Evolutionary conservation across 2,113 vertebrate species (phyloP).

Genomic region (Balaenoptera acutorostrata): DNA sequence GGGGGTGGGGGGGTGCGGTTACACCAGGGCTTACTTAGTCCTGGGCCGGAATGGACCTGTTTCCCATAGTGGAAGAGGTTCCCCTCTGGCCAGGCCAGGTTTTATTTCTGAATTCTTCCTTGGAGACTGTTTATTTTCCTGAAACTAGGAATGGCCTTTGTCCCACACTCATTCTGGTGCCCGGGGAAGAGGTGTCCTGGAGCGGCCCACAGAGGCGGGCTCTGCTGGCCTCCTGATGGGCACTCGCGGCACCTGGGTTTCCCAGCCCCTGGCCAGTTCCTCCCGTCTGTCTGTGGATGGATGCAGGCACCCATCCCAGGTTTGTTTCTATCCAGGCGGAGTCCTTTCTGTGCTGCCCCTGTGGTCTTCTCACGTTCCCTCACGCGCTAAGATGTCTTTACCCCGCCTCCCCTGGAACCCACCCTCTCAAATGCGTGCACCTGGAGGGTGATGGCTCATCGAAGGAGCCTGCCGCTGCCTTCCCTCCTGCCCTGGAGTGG

Average conservation of each 20-base stretch:
- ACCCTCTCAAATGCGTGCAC: rapidly evolving
- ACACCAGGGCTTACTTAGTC: not conserved
- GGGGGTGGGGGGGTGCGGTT: not conserved
- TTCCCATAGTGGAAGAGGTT: not conserved
- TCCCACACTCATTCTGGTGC: not conserved
- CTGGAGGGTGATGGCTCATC: not conserved
- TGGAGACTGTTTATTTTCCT: not conserved
- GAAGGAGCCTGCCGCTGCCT: rapidly evolving
- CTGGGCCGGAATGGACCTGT: not conserved
- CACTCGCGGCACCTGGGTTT: not conserved
- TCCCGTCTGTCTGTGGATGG: not conserved
- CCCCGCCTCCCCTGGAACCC: not conserved
- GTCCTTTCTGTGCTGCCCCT: rapidly evolving
- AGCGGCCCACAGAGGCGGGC: not conserved
- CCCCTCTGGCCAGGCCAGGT: not conserved
- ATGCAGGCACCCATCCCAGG: not conserved
- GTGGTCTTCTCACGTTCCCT: not conserved
- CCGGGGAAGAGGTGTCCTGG: not conserved
- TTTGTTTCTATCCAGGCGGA: rapidly evolving
- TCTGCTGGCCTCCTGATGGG: not conserved
- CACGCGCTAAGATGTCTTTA: rapidly evolving
- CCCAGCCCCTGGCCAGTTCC: not conserved
- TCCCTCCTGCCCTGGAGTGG: not conserved
- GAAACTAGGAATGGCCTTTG: not conserved
- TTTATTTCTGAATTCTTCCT: not conserved